phyloP scores from a whole-genome alignment of 2,113 vertebrate genomes.

The Brachyhypopomus gauderio region DNA sequence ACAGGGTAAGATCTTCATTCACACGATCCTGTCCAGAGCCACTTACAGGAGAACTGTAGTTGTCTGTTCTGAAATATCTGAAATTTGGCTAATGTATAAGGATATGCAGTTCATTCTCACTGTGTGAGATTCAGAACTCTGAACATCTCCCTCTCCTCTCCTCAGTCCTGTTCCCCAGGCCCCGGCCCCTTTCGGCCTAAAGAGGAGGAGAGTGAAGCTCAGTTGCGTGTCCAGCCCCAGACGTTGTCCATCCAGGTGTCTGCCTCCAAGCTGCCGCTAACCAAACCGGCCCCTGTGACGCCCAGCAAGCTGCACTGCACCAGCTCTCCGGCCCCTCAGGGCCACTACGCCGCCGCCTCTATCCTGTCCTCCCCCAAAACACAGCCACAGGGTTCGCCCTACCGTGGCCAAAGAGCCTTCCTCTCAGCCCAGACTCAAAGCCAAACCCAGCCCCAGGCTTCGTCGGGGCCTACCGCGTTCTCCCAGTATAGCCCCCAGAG shows the following conservation, averaged over 20 bases:
- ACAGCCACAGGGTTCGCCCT: constrained; percentile 73
- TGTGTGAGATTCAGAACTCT: too few species aligned
- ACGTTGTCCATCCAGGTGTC: constrained; percentile 61
- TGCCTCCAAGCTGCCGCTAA: constrained; percentile 55
- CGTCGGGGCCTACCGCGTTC: constrained; percentile 58
- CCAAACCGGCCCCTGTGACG: constrained; percentile 65
- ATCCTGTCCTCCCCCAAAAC: constrained; percentile 75
- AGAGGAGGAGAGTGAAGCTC: constrained; percentile 72
- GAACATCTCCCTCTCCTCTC: not conserved
- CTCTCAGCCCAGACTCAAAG: constrained; percentile 64
- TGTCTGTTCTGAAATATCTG: not conserved
- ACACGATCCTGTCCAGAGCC: too few species aligned
- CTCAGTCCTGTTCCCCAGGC: constrained; percentile 72
- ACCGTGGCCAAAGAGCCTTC: constrained; percentile 73
- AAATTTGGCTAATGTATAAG: not conserved
- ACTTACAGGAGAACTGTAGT: not conserved
- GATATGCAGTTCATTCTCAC: not conserved
- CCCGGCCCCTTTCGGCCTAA: constrained; percentile 58
- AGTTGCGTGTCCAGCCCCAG: constrained; percentile 62
- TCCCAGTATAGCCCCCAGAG: constrained; percentile 69
- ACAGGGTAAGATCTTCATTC: constrained; percentile 64
- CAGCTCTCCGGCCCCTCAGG: constrained; percentile 63
- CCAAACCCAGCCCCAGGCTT: constrained; percentile 63
- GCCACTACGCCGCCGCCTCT: constrained; percentile 66
- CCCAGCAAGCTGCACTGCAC: constrained; percentile 69